Base-by-base conservation (phyloP, 2,888 invertebrate species). In the Drosophila fulvimacula region DNA sequence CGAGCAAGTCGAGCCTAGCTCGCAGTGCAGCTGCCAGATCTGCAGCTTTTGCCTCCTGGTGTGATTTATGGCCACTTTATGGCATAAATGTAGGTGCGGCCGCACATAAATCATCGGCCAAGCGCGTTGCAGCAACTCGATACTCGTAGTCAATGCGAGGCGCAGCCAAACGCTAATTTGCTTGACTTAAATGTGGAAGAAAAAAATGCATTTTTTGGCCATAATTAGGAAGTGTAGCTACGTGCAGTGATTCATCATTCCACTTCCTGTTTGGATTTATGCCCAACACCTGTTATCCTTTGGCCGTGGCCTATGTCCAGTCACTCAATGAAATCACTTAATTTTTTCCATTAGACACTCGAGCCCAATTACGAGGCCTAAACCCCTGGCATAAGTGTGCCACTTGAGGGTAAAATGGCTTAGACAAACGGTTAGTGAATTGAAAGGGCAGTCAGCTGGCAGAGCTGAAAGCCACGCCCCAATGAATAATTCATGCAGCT, bases 31-130 rank as follows among this genome's bases (percentile, higher is more conserved):
- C 69, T 68, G 68, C 49, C 65, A 52, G 56, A 52, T 60, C 53
- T 61, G 66, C 58, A 71, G 82, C 79, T 85, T 79, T 81, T 30
- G 78, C 69, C 76, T 78, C 62, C 80, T 76, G 82, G 81, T 84
- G 88, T 88, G 88, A 85, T 88, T 85, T 85, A 85, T 88, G 81
- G 83, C 69, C 75, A 79, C 71, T 82, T 77, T 83, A 65, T 84
- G 82, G 88, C 88, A 82, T 82, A 85, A 85, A 82, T 85, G 88
- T 82, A 85, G 88, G 86, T 83, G 85, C 85, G 82, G 81, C 88
- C 48, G 69, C 79, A 81, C 80, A 87, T 87, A 84, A 84, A 87
- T 84, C 88, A 84, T 84, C 79, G 87, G 84, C 67, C 68, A 71
- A 81, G 76, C 73, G 49, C 61, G 34, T 49, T 59, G 70, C 65